phyloP scores from a whole-genome alignment of 2,888 invertebrate species.

The Acleris literana region DNA sequence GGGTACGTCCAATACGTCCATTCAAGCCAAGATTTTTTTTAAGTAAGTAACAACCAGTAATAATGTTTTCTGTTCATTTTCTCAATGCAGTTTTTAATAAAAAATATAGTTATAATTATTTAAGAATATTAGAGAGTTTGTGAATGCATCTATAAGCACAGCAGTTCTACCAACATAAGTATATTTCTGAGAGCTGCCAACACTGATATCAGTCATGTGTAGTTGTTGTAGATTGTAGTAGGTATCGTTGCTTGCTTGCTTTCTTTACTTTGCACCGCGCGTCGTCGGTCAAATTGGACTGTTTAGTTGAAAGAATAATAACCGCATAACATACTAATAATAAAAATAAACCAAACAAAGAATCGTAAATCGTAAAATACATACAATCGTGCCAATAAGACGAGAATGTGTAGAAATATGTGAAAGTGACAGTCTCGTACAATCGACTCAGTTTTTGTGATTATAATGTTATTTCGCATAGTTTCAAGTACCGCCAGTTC shows the following conservation, averaged over 20 bases:
- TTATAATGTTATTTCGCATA: slow-evolving; percentile 72
- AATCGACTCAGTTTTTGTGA: slow-evolving; percentile 69
- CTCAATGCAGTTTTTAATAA: too few relatives aligned
- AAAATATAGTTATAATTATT: too few relatives aligned
- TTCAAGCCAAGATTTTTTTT: too few relatives aligned
- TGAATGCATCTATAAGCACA: slow-evolving; percentile 53
- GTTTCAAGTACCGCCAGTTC: slow-evolving; percentile 69
- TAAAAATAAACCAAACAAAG: slow-evolving; percentile 55
- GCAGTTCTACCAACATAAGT: slow-evolving; percentile 52
- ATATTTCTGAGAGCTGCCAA: slow-evolving; percentile 53
- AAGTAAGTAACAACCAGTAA: too few relatives aligned
- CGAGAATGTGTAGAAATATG: slow-evolving; percentile 64
- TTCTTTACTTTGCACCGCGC: slow-evolving; percentile 77
- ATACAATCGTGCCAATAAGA: slow-evolving; percentile 53
- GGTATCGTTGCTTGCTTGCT: slow-evolving; percentile 63
- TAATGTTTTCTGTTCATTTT: too few relatives aligned
- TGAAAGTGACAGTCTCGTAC: slow-evolving; percentile 75
- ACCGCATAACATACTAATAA: slow-evolving; percentile 59
- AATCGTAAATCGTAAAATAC: slow-evolving; percentile 49
- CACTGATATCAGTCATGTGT: slow-evolving; percentile 64
- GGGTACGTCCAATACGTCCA: too few relatives aligned
- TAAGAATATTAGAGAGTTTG: too few relatives aligned
- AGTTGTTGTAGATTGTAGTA: slow-evolving; percentile 50
- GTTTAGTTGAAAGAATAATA: slow-evolving; percentile 65
- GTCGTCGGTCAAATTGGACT: slow-evolving; percentile 69